Conservation (phyloP, 2,797 vertebrate genomes). For the Myiothlypis chrysogaster region DNA sequence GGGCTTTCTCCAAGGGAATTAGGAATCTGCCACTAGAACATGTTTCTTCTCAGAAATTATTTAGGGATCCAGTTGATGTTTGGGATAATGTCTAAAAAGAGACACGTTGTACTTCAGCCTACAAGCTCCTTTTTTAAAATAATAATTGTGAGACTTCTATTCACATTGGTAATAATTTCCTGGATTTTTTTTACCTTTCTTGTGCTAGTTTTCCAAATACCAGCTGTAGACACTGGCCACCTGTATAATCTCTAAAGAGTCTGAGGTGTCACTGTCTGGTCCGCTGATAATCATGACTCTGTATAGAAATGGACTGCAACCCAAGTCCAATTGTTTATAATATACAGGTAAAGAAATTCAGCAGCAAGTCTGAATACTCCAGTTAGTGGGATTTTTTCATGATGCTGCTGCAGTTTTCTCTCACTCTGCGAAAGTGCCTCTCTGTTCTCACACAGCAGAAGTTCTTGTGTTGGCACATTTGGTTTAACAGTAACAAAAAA, state of each 20-base stretch:
- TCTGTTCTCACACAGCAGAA: fast-evolving
- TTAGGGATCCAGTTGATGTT: conserved; percentile 47
- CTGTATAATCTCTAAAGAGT: not conserved
- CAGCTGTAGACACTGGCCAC: not conserved
- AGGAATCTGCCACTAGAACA: conserved; percentile 54
- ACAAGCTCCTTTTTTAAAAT: not conserved
- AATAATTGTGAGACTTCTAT: not conserved
- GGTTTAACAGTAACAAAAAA: not conserved
- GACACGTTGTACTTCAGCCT: not conserved
- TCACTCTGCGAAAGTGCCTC: not conserved
- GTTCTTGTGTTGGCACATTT: not conserved
- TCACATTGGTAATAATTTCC: not conserved
- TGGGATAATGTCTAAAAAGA: conserved; percentile 33
- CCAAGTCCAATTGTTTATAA: not conserved
- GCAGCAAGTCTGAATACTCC: not conserved
- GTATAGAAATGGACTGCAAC: not conserved
- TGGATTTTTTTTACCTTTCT: not conserved
- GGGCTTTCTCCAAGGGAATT: conserved; percentile 71
- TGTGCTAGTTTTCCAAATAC: not conserved
- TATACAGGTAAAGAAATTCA: not conserved
- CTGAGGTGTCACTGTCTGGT: not conserved
- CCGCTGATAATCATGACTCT: fast-evolving
- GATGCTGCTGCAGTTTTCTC: not conserved
- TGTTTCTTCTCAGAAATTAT: conserved; percentile 58
- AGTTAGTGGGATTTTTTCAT: not conserved